Conservation (phyloP, 2,797 vertebrate species). For the Halcyon chelicuti region DNA sequence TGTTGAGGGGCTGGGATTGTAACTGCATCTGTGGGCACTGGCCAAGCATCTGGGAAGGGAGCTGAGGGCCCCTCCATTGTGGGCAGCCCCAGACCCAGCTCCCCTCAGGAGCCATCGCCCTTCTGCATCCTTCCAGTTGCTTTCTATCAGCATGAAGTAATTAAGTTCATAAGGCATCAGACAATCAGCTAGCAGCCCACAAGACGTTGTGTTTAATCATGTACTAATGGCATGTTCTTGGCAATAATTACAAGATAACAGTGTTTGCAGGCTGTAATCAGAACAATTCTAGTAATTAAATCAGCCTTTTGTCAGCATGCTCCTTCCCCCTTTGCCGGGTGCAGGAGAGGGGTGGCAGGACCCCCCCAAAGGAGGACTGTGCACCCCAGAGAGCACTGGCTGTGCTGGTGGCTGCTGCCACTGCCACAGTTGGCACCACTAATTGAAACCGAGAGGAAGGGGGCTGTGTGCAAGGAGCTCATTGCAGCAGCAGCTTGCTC, state of each 20-base stretch:
- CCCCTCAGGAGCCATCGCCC: rapidly evolving
- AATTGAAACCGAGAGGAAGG: rapidly evolving
- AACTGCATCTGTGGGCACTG: rapidly evolving
- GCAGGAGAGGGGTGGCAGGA: background rate
- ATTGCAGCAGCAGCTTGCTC: rapidly evolving
- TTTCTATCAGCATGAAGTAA: conserved; percentile 39
- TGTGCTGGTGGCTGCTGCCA: background rate
- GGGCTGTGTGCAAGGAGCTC: background rate
- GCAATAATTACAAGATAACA: conserved; percentile 79
- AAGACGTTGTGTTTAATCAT: conserved; percentile 75
- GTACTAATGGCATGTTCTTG: conserved; percentile 76
- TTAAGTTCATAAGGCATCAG: conserved; percentile 77
- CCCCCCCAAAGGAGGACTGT: background rate
- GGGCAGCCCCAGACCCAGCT: background rate
- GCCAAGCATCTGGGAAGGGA: background rate
- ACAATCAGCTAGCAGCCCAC: conserved; percentile 70
- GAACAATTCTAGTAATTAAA: conserved; percentile 75
- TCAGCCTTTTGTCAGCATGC: conserved; percentile 24
- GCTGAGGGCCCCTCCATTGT: rapidly evolving
- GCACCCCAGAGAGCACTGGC: rapidly evolving
- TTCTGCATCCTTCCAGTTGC: background rate
- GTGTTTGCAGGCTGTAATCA: conserved; percentile 78
- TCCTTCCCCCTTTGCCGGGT: background rate
- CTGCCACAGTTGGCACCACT: background rate
- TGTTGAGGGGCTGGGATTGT: rapidly evolving